Conservation (phyloP, 2,888 invertebrate species). For the Drosophila austrosaltans region DNA sequence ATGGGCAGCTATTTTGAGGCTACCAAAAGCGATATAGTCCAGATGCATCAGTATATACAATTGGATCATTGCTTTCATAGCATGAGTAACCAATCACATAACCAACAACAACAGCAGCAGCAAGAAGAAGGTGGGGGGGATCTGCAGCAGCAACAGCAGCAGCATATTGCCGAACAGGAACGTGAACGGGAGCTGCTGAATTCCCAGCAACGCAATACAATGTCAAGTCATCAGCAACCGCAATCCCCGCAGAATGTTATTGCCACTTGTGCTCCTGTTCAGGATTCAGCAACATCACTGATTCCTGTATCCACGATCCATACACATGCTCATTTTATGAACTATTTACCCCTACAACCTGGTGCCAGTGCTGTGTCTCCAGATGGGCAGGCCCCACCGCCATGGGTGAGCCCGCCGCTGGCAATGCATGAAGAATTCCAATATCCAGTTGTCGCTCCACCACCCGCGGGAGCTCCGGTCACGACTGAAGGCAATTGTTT, state of each 20-base stretch:
- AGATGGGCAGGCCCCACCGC: slow-evolving; percentile 21
- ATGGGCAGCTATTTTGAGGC: slow-evolving; percentile 49
- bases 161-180: not conserved
- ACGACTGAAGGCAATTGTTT: slow-evolving; percentile 53
- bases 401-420: slow-evolving; percentile 37
- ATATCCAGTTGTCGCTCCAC: slow-evolving; percentile 15
- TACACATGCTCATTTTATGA: slow-evolving; percentile 32
- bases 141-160: slow-evolving; percentile 10
- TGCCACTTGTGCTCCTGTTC: not conserved
- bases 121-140: slow-evolving; percentile 16
- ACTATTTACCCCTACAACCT: slow-evolving; percentile 46
- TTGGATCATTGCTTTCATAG: slow-evolving; percentile 29
- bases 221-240: not conserved
- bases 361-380: not conserved
- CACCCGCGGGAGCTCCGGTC: slow-evolving; percentile 45
- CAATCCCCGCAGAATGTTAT: not conserved
- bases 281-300: slow-evolving; percentile 5
- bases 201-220: not conserved
- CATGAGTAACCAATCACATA: slow-evolving; percentile 1
- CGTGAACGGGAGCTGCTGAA: not conserved
- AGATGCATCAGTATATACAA: slow-evolving; percentile 38
- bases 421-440: slow-evolving; percentile 42
- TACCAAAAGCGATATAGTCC: slow-evolving; percentile 40
- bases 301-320: not conserved
- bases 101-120: slow-evolving; percentile 21